phyloP scores from a whole-genome alignment of 2,888 invertebrate genomes.

The Chymomyza caudatula region DNA sequence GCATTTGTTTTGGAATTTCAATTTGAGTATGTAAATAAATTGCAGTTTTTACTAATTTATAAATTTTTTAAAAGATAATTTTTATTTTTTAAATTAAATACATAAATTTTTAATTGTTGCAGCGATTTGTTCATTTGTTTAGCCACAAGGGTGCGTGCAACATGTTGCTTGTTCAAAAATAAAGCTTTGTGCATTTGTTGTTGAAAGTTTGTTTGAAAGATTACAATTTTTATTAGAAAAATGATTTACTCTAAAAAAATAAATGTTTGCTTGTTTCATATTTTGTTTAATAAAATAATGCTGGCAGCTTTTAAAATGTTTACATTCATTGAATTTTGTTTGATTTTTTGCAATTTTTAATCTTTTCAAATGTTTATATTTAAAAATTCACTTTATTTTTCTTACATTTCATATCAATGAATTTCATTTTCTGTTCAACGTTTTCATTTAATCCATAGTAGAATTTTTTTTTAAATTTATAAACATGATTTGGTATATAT shows the following conservation, averaged over 20 bases:
- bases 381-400: too few species aligned
- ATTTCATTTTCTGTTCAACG: too few species aligned
- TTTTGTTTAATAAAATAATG: too few species aligned
- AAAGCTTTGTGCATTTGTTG: neutral
- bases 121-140: neutral
- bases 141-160: neutral
- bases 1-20: slow-evolving; percentile 59
- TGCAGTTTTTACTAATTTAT: neutral
- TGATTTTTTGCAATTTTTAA: too few species aligned
- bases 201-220: neutral
- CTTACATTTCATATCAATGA: too few species aligned
- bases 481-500: too few species aligned
- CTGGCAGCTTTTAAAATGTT: too few species aligned
- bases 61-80: neutral
- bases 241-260: neutral
- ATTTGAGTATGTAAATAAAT: slow-evolving; percentile 17
- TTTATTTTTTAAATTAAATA: neutral
- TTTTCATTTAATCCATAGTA: too few species aligned
- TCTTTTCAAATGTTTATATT: too few species aligned
- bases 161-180: neutral
- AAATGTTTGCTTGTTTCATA: neutral
- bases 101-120: neutral
- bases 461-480: too few species aligned
- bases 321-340: too few species aligned
- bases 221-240: neutral